These are phyloP conservation scores for Yponomeuta sedellus DNA, from an alignment of 2,888 invertebrate species.

Conservation along the genomic window DNA sequence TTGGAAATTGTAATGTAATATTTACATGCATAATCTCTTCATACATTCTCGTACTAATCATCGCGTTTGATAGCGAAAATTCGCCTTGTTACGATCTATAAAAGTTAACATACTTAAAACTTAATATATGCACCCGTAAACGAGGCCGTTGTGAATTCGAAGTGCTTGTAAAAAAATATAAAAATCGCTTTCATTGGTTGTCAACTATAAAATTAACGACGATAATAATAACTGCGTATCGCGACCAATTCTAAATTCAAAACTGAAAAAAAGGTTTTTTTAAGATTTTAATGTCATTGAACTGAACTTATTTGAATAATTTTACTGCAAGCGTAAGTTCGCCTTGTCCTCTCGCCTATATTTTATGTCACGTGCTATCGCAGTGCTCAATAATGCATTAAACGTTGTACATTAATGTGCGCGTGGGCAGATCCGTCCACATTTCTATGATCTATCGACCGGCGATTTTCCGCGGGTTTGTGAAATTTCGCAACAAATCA, in stretches of 20 bases:
- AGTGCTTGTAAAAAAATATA: background rate
- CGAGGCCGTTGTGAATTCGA: background rate
- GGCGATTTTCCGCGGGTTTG: slow-evolving; percentile 45
- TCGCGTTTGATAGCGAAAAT: background rate
- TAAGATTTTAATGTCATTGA: no score
- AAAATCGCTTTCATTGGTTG: no score
- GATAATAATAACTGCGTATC: no score
- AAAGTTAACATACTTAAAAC: background rate
- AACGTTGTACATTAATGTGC: slow-evolving; percentile 46
- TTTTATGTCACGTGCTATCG: slow-evolving; percentile 16
- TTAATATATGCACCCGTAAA: background rate
- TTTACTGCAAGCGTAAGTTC: background rate
- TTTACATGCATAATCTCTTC: slow-evolving; percentile 4
- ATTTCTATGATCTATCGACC: slow-evolving; percentile 72
- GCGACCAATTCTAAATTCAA: background rate
- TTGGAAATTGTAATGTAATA: slow-evolving; percentile 6
- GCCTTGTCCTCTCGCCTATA: slow-evolving; percentile 7
- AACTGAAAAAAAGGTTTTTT: background rate
- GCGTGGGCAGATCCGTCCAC: slow-evolving; percentile 71
- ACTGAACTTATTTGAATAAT: background rate
- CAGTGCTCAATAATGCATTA: slow-evolving; percentile 38
- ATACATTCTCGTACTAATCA: background rate
- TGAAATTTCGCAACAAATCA: slow-evolving; percentile 69
- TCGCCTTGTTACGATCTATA: background rate
- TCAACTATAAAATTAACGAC: no score